These are phyloP conservation scores for Drosophila cardini DNA, from an alignment of 1,140 invertebrate genomes.

Conservation along the genomic window DNA sequence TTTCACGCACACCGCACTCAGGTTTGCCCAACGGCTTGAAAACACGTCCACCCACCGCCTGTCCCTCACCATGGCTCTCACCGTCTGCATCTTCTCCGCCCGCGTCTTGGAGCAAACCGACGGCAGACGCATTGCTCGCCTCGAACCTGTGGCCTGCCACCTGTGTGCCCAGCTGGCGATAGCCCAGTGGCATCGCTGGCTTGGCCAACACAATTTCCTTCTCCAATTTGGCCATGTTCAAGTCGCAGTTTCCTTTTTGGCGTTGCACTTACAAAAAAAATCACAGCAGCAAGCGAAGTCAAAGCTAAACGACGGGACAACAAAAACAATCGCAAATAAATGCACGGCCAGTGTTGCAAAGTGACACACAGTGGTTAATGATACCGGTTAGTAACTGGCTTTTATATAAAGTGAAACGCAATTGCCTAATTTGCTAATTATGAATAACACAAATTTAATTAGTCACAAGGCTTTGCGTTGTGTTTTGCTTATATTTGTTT, in stretches of 20 bases:
- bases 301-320: slow-evolving; percentile 4
- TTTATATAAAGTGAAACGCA: background rate
- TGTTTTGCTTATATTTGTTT: slow-evolving; percentile 18
- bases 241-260: slow-evolving; percentile 8
- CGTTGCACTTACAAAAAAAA: slow-evolving; percentile 9
- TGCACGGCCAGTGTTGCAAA: slow-evolving; percentile 35
- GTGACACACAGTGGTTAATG: slow-evolving; percentile 15
- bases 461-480: slow-evolving; percentile 4
- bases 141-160: slow-evolving; percentile 89
- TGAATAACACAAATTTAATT: slow-evolving; percentile 11
- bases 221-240: slow-evolving; percentile 65
- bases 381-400: slow-evolving; percentile 7
- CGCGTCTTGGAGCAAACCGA: slow-evolving; percentile 63
- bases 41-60: slow-evolving; percentile 9
- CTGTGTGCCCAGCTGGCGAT: slow-evolving; percentile 86
- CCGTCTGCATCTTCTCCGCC: slow-evolving; percentile 82
- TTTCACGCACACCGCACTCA: slow-evolving; percentile 88
- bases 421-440: background rate
- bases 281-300: slow-evolving; percentile 19
- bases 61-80: background rate
- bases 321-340: slow-evolving; percentile 39
- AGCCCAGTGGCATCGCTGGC: slow-evolving; percentile 67
- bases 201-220: slow-evolving; percentile 40
- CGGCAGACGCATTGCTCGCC: slow-evolving; percentile 85
- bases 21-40: slow-evolving; percentile 90